Evolutionary conservation across 2,113 vertebrate species (phyloP).

Genomic region (Puma concolor): DNA sequence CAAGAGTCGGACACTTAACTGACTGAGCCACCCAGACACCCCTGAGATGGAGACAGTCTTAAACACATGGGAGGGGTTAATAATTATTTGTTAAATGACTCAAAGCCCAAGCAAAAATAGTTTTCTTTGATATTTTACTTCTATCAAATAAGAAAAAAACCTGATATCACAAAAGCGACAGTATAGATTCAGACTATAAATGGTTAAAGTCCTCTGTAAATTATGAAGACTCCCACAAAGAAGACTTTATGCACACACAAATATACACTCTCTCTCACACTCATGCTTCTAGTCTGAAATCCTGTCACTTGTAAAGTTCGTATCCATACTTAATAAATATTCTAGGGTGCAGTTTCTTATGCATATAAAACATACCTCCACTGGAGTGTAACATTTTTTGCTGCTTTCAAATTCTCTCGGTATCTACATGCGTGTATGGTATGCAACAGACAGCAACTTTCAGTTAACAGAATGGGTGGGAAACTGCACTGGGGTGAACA

Average conservation of each 20-base stretch:
- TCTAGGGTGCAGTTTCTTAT: not conserved
- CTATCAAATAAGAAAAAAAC: not conserved
- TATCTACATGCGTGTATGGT: not conserved
- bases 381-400: not conserved
- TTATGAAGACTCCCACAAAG: not conserved
- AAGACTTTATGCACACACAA: not conserved
- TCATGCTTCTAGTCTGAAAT: not conserved
- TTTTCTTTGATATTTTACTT: not conserved
- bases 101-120: not conserved
- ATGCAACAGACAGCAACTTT: not conserved
- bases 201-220: not conserved
- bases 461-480: not conserved
- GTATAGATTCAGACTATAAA: not conserved
- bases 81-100: conserved; percentile 10
- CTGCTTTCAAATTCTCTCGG: not conserved
- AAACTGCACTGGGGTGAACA: not conserved
- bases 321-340: not conserved
- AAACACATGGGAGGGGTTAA: not conserved
- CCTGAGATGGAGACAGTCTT: not conserved
- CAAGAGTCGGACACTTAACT: not conserved
- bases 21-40: not conserved
- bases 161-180: not conserved
- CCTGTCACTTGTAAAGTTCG: not conserved
- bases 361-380: not conserved
- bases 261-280: not conserved